Conservation (phyloP, 2,888 invertebrate species). For the Bombyx huttoni region DNA sequence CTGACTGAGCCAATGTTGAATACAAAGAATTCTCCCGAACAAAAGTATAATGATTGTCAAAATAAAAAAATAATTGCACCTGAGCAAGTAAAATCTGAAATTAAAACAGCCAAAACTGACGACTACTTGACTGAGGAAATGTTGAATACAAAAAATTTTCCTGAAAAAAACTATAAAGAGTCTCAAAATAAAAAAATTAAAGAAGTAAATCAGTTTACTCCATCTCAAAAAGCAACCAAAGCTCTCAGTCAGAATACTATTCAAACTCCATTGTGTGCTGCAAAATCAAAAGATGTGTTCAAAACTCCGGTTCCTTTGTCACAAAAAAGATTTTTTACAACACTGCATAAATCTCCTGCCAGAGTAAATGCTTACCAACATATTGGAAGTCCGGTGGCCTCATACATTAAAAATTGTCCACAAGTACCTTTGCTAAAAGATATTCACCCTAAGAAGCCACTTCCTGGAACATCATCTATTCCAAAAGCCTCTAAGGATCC, state of each 20-base stretch:
- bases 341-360: conserved; percentile 25
- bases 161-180: neutral
- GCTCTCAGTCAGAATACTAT: conserved; percentile 7
- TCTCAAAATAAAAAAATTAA: neutral
- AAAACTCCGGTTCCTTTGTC: conserved; percentile 32
- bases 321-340: conserved; percentile 20
- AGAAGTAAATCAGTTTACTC: conserved; percentile 13
- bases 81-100: conserved; percentile 3
- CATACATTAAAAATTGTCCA: conserved; percentile 45
- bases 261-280: conserved; percentile 13
- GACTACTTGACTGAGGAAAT: conserved; percentile 1
- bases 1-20: neutral
- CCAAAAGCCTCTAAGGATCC: conserved; percentile 28
- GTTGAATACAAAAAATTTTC: neutral
- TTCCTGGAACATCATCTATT: conserved; percentile 32
- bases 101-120: conserved; percentile 2
- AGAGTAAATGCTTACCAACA: conserved; percentile 34
- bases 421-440: conserved; percentile 38
- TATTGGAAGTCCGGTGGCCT: conserved; percentile 48
- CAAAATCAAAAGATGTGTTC: conserved; percentile 18
- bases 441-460: conserved; percentile 38
- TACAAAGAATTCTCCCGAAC: neutral
- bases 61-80: conserved; percentile 1
- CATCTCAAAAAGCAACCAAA: conserved; percentile 14
- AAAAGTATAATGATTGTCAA: neutral